These are phyloP conservation scores for Penaeus chinensis DNA, from an alignment of 1,140 invertebrate genomes.

Conservation along the genomic window DNA sequence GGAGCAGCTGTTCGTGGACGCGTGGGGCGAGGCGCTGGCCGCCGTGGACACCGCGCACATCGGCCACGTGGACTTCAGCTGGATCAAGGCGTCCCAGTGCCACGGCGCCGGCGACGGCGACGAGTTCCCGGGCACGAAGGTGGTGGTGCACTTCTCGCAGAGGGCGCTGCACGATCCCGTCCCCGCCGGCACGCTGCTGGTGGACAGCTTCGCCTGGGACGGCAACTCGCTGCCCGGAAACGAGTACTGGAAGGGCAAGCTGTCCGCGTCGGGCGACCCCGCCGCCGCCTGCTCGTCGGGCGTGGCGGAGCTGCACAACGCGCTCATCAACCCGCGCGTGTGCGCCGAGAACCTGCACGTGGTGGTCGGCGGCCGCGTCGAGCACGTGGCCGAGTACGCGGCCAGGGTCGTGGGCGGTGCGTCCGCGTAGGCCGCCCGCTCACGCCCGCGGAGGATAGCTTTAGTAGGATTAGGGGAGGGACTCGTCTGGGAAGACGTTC, in stretches of 20 bases:
- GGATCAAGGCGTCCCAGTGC: conserved; percentile 67
- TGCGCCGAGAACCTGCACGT: conserved; percentile 71
- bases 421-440: no score
- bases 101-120: conserved; percentile 67
- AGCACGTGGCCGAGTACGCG: conserved; percentile 45
- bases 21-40: conserved; percentile 61
- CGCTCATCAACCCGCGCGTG: conserved; percentile 71
- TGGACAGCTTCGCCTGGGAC: conserved; percentile 78
- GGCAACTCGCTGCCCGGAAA: conserved; percentile 72
- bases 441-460: no score
- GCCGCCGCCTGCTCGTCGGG: conserved; percentile 75
- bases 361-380: conserved; percentile 67
- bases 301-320: conserved; percentile 74
- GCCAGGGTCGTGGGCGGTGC: no score
- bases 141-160: conserved; percentile 68
- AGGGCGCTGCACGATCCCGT: conserved; percentile 67
- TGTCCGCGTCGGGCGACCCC: conserved; percentile 73
- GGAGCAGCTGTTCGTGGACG: conserved; percentile 68
- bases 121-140: conserved; percentile 67
- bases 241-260: conserved; percentile 68
- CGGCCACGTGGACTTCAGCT: conserved; percentile 69
- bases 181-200: conserved; percentile 71
- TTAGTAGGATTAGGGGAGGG: no score
- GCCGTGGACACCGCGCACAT: conserved; percentile 67
- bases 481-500: no score